phyloP scores from a whole-genome alignment of 1,140 invertebrate genomes.

The Drosophila auraria region DNA sequence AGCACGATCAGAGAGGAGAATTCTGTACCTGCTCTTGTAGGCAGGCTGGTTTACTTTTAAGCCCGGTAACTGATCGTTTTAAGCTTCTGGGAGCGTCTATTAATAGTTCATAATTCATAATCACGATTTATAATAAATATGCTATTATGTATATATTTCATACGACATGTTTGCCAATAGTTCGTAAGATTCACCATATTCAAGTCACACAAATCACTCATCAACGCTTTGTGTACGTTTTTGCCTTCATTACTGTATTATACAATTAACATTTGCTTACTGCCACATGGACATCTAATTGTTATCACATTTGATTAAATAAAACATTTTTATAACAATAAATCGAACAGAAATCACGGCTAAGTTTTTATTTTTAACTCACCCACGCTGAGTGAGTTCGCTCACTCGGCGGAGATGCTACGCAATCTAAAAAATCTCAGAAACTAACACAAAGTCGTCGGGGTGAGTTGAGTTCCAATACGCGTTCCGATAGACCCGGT shows the following conservation, averaged over 20 bases:
- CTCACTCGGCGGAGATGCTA: slow-evolving; percentile 21
- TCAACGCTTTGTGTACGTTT: slow-evolving; percentile 84
- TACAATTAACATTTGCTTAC: slow-evolving; percentile 66
- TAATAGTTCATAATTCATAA: slow-evolving; percentile 25
- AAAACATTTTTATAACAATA: slow-evolving; percentile 68
- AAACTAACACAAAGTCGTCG: slow-evolving; percentile 83
- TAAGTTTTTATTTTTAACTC: slow-evolving; percentile 64
- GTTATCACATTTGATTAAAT: slow-evolving; percentile 64
- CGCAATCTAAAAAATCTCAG: slow-evolving; percentile 59
- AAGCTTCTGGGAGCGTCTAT: slow-evolving; percentile 29
- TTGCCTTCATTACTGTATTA: slow-evolving; percentile 80
- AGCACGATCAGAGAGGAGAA: slow-evolving; percentile 6
- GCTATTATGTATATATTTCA: slow-evolving; percentile 69
- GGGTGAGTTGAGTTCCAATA: slow-evolving; percentile 71
- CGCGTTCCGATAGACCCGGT: slow-evolving; percentile 5
- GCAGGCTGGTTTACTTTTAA: slow-evolving; percentile 29
- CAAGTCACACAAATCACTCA: slow-evolving; percentile 64
- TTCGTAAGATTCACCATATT: slow-evolving; percentile 38
- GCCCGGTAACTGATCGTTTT: slow-evolving; percentile 27
- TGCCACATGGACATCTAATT: slow-evolving; percentile 62
- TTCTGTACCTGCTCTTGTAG: slow-evolving; percentile 13
- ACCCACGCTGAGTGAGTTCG: slow-evolving; percentile 42
- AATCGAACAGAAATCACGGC: slow-evolving; percentile 55
- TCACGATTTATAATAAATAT: slow-evolving; percentile 26
- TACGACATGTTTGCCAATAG: slow-evolving; percentile 54